Conservation (phyloP, 1,140 invertebrate genomes). For the Fragariocoptes setiger region DNA sequence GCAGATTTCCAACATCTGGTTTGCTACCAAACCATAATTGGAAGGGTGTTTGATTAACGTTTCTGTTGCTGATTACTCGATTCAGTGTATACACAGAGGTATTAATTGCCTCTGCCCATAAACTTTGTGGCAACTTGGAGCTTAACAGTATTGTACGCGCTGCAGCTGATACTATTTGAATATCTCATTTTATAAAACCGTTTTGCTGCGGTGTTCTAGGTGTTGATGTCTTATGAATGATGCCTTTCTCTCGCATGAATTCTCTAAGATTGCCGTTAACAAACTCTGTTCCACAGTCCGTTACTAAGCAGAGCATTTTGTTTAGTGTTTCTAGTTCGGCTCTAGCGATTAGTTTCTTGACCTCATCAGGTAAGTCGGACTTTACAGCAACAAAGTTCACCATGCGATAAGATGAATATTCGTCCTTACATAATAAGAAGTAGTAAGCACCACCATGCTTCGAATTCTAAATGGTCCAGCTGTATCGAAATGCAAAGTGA, state of each 20-base stretch:
- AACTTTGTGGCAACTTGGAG: not conserved
- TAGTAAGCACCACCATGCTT: not conserved
- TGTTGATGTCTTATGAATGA: constrained; percentile 6
- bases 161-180: constrained; percentile 1
- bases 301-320: constrained; percentile 3
- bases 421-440: not conserved
- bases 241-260: constrained; percentile 1
- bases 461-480: not conserved
- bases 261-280: constrained; percentile 2
- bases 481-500: not conserved
- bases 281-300: constrained; percentile 8
- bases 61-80: not conserved
- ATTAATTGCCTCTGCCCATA: constrained; percentile 2
- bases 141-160: not conserved
- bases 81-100: constrained; percentile 2
- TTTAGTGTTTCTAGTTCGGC: constrained; percentile 1
- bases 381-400: not conserved
- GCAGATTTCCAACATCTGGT: constrained; percentile 4
- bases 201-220: constrained; percentile 8
- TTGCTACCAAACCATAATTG: constrained; percentile 6
- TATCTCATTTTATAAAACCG: constrained; percentile 1
- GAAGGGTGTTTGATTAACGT: constrained; percentile 6
- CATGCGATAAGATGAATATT: not conserved
- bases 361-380: not conserved
- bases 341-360: not conserved